These are phyloP conservation scores for Himalopsyche anomala DNA, from an alignment of 2,888 invertebrate species.

Conservation along the genomic window DNA sequence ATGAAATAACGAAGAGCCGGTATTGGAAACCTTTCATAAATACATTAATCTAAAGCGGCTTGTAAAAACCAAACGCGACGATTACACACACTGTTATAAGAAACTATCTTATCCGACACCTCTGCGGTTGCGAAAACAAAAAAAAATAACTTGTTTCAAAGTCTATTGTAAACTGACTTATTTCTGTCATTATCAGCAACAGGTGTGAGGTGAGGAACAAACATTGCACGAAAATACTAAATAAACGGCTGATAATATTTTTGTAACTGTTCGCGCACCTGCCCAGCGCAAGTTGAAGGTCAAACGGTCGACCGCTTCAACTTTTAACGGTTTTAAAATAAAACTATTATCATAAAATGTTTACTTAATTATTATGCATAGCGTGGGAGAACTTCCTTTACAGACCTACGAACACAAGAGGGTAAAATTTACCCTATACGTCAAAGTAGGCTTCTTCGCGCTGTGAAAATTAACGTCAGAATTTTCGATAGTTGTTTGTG, in stretches of 20 bases:
- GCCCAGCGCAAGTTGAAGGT: slow-evolving; percentile 59
- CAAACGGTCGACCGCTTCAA: slow-evolving; percentile 42
- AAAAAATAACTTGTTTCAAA: neutral
- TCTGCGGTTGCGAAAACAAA: neutral
- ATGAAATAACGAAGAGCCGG: no score
- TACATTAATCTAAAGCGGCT: no score
- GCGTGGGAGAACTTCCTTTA: slow-evolving; percentile 14
- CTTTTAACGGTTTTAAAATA: slow-evolving; percentile 51
- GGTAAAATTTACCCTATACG: neutral
- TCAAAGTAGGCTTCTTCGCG: neutral
- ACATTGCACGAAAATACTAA: slow-evolving; percentile 10
- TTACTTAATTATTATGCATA: slow-evolving; percentile 17
- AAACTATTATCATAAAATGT: neutral
- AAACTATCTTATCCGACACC: no score
- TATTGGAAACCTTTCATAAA: no score
- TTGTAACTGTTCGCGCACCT: slow-evolving; percentile 53
- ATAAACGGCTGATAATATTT: slow-evolving; percentile 47
- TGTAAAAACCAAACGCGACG: no score
- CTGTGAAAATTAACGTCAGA: neutral
- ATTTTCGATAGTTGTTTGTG: neutral
- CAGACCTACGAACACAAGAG: no score
- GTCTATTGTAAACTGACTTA: neutral
- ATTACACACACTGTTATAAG: no score
- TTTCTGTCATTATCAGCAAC: slow-evolving; percentile 14
- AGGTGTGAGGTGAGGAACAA: slow-evolving; percentile 26